Percentiles rank a stretch among this genome's conserved stretches.
Conservation (phyloP, 2,113 vertebrate species). For the Oreochromis tanganicae region DNA sequence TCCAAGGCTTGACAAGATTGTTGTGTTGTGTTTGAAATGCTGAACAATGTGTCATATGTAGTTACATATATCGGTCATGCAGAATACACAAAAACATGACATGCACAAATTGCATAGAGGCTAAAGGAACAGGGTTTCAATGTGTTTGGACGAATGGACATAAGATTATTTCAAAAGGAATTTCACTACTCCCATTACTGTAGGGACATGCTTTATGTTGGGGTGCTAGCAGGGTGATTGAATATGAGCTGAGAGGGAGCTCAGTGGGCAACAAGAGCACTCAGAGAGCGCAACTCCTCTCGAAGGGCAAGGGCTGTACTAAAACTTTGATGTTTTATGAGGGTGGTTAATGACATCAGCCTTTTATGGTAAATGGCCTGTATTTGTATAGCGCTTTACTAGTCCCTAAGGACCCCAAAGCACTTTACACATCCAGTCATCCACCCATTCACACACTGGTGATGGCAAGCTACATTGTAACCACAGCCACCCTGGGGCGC, state of each 20-base stretch:
- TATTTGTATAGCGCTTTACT: too few species aligned
- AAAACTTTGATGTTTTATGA: neutral
- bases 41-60: neutral
- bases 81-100: neutral
- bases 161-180: neutral
- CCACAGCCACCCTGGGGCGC: too few species aligned
- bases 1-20: neutral
- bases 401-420: too few species aligned
- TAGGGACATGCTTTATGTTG: neutral
- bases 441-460: too few species aligned
- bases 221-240: accelerated
- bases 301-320: neutral
- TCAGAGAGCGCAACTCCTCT: neutral
- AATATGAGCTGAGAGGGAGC: neutral
- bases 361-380: neutral
- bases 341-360: neutral
- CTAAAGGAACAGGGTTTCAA: neutral
- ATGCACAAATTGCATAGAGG: accelerated
- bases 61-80: neutral
- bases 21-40: neutral
- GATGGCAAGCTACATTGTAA: too few species aligned
- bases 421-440: too few species aligned
- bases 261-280: neutral
- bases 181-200: neutral
- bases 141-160: neutral